Percentiles rank a stretch among this genome's conserved stretches.
Conservation (phyloP, 2,797 vertebrate genomes). For the Rhinella marina region DNA sequence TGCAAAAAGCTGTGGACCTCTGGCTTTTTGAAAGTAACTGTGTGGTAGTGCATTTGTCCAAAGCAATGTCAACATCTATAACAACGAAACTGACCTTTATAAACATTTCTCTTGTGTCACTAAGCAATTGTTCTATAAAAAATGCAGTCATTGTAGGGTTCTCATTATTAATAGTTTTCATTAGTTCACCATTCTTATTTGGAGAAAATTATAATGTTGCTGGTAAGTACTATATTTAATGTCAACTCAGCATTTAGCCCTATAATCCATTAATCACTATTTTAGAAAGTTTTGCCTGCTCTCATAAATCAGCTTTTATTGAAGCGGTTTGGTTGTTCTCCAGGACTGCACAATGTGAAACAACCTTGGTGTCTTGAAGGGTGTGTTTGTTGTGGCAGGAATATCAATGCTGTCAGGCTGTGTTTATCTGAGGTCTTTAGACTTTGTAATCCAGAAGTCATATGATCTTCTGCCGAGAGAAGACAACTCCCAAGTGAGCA, state of each 20-base stretch:
- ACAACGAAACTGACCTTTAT: too few relatives aligned
- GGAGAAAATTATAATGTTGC: neutral
- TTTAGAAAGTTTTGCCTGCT: neutral
- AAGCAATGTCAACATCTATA: too few relatives aligned
- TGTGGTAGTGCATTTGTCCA: too few relatives aligned
- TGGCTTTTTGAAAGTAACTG: too few relatives aligned
- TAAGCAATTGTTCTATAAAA: neutral
- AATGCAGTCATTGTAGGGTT: neutral
- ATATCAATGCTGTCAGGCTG: slow-evolving; percentile 87
- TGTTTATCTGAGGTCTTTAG: slow-evolving; percentile 98
- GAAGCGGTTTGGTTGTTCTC: slow-evolving; percentile 69
- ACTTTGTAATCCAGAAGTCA: slow-evolving; percentile 95
- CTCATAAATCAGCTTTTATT: neutral
- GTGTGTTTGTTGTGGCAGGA: slow-evolving; percentile 89
- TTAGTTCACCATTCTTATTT: neutral
- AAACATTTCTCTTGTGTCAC: too few relatives aligned
- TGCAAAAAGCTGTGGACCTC: too few relatives aligned
- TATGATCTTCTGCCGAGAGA: slow-evolving; percentile 81
- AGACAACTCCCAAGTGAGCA: slow-evolving; percentile 75
- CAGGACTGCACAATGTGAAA: slow-evolving; percentile 81
- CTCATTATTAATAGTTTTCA: neutral
- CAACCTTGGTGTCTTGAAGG: slow-evolving; percentile 92
- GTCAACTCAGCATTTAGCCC: neutral
- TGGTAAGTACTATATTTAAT: neutral
- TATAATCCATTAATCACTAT: neutral